Evolutionary conservation across 2,888 invertebrate species (phyloP).

Genomic region (Drosophila kokeensis): DNA sequence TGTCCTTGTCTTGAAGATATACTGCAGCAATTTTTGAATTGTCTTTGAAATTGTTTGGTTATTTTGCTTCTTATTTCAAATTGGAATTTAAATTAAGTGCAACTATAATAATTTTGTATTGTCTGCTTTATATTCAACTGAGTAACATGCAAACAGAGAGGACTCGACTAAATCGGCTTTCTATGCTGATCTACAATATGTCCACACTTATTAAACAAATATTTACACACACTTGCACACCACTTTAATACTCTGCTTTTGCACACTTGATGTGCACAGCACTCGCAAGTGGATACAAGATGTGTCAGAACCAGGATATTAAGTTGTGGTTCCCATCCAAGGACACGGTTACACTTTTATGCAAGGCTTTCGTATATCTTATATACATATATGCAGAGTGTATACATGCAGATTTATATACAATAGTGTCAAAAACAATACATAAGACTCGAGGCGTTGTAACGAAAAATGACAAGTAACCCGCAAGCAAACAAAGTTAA

Average conservation of each 20-base stretch:
- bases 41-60: background rate
- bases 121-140: background rate
- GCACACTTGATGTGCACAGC: background rate
- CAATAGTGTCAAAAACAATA: constrained; percentile 12
- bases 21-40: background rate
- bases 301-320: background rate
- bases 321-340: constrained; percentile 1
- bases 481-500: constrained; percentile 4
- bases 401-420: background rate
- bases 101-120: background rate
- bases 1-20: background rate
- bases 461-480: constrained; percentile 5
- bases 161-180: background rate
- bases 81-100: background rate
- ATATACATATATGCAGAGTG: background rate
- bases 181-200: background rate
- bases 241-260: background rate
- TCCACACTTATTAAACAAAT: background rate
- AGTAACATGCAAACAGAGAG: background rate
- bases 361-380: background rate
- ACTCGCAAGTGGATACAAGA: background rate
- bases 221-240: background rate
- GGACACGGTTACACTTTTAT: background rate
- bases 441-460: constrained; percentile 4
- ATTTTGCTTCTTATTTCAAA: background rate